Evolutionary conservation across 2,797 vertebrate species (phyloP).

Genomic region (Adelosebastes latens): DNA sequence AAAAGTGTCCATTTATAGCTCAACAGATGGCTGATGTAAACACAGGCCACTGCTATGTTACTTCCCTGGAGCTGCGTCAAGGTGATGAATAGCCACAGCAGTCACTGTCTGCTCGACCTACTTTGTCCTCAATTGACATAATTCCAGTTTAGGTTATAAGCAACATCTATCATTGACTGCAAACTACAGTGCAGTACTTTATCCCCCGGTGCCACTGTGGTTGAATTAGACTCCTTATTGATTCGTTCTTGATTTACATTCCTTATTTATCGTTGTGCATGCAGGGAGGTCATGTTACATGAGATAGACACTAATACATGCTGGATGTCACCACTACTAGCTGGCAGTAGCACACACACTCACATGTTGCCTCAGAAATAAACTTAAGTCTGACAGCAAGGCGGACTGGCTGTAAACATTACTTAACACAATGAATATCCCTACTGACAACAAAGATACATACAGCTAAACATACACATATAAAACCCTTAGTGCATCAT

Average conservation of each 20-base stretch:
- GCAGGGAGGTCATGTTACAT: not conserved
- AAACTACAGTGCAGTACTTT: constrained; percentile 39
- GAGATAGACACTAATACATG: constrained; percentile 10
- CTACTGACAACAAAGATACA: not conserved
- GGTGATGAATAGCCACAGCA: constrained; percentile 67
- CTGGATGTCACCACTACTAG: constrained; percentile 8
- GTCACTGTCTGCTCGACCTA: constrained; percentile 64
- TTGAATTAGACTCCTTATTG: constrained; percentile 32
- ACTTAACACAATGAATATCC: not conserved
- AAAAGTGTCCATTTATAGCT: constrained; percentile 45
- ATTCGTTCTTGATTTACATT: constrained; percentile 38
- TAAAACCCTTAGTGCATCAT: not conserved
- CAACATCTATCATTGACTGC: constrained; percentile 56
- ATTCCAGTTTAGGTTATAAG: constrained; percentile 62
- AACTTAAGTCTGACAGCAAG: not conserved
- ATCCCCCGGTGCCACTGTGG: not conserved
- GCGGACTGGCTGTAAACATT: not conserved
- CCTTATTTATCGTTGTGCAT: not conserved
- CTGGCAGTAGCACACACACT: not conserved
- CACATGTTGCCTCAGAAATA: constrained; percentile 2
- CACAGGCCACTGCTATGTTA: constrained; percentile 44
- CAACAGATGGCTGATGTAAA: constrained; percentile 64
- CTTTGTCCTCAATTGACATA: constrained; percentile 73
- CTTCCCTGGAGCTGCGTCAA: constrained; percentile 50
- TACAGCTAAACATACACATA: not conserved